Base-by-base conservation (phyloP, 2,888 invertebrate genomes). In the Gastrophysa polygoni region DNA sequence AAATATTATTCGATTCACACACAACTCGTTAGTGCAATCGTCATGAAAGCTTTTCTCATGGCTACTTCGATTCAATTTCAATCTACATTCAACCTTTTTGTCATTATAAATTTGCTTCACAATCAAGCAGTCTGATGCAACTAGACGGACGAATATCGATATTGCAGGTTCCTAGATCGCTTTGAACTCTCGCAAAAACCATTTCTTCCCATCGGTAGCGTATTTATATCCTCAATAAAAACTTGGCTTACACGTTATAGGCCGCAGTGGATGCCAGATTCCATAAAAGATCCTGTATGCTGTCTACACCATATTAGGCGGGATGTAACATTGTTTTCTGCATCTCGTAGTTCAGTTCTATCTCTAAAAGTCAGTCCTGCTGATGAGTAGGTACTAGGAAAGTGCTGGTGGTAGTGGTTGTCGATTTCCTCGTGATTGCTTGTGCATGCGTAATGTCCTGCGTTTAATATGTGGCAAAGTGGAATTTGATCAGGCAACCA, bases 291-390 rank as follows among this genome's bases (percentile, higher is more conserved):
- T 72, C 71, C 71, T 68, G 67, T 66, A 69, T 72, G 71, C 71
- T 68, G 67, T 67, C 70, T 71, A 70, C 59, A 63, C 78, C 78
- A 71, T 77, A 78, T 77, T 77, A 75, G 78, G 78, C 68, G 71
- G 70, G 72, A 72, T 66, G 72, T 75, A 75, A 76, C 75, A 75
- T 76, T 77, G 76, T 78, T 73, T 75, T 71, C 59, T 69, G 66
- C 65, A n/a, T 69, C 64, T 62, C 57, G 20, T 47, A 63, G 63
- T 59, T 56, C 58, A 58, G 48, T 51, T 62, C 64, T 66, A 67
- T 61, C 70, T 69, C 66, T 70, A 65, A n/a, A n/a, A 69, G 70
- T 70, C 71, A 71, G 71, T 71, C 56, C 59, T 52, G 51, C 62
- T 38, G 28, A 57, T 46, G 55, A 38, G 50, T 47, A 54, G 59